Evolutionary conservation across 2,888 invertebrate species (phyloP).

Genomic region (Schizotus pectinicornis): DNA sequence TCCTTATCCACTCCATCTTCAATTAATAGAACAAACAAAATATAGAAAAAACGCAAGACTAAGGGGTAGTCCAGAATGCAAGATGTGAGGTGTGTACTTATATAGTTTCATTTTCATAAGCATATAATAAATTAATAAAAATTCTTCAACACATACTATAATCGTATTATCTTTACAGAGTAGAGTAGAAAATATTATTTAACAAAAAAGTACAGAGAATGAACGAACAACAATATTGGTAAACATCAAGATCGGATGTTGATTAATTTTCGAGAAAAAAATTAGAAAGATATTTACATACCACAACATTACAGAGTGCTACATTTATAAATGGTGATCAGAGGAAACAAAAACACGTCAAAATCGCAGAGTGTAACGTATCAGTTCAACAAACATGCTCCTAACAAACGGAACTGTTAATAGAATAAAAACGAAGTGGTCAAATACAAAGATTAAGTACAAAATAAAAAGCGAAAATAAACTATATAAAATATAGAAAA

Average conservation of each 20-base stretch:
- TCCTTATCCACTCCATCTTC: no score
- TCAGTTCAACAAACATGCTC: no score
- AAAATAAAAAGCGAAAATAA: constrained; percentile 1
- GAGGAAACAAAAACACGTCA: constrained; percentile 40
- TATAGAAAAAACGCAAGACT: no score
- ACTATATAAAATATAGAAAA: background rate
- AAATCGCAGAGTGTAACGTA: background rate
- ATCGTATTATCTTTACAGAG: constrained; percentile 40
- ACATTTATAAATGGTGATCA: constrained; percentile 51
- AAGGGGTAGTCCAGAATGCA: no score
- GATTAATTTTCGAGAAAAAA: constrained; percentile 42
- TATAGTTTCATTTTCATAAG: constrained; percentile 36
- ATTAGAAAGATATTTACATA: constrained; percentile 47
- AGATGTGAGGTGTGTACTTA: no score
- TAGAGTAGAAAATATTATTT: constrained; percentile 42
- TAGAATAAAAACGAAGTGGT: no score
- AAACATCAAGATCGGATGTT: constrained; percentile 47
- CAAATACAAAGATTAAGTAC: background rate
- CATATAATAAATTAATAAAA: constrained; percentile 51
- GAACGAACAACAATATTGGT: constrained; percentile 39
- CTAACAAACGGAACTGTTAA: no score
- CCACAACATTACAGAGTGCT: constrained; percentile 49
- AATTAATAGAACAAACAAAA: no score
- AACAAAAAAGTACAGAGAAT: constrained; percentile 43
- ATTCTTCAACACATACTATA: constrained; percentile 46